phyloP scores from a whole-genome alignment of 2,797 vertebrate genomes.

The Lagorchestes hirsutus region DNA sequence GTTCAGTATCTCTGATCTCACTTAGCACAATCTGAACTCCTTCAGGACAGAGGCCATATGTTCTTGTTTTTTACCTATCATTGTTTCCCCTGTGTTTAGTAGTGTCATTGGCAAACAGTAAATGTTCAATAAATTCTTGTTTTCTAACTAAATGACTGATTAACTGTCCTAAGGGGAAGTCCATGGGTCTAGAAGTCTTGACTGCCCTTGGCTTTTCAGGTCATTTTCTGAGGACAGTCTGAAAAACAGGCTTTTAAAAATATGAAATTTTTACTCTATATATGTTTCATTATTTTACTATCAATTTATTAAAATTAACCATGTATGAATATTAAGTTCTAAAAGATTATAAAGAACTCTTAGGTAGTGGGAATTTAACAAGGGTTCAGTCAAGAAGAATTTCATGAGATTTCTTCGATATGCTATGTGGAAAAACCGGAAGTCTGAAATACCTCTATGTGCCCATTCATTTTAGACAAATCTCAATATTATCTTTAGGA shows the following conservation, averaged over 20 bases:
- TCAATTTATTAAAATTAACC: constrained; percentile 16
- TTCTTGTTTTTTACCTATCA: no score
- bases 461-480: not conserved
- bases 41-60: no score
- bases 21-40: no score
- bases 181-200: no score
- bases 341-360: not conserved
- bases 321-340: not conserved
- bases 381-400: not conserved
- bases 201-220: no score
- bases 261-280: not conserved
- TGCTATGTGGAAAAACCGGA: not conserved
- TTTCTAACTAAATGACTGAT: no score
- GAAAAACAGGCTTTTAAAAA: not conserved
- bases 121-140: no score
- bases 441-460: not conserved
- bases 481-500: not conserved
- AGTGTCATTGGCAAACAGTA: no score
- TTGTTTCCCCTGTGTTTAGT: no score
- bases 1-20: no score
- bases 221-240: no score
- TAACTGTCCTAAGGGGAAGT: no score
- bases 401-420: not conserved
- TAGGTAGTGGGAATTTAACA: not conserved
- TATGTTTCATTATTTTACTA: not conserved